Evolutionary conservation across 2,888 invertebrate species (phyloP).

Genomic region (Parnassius glacialis): DNA sequence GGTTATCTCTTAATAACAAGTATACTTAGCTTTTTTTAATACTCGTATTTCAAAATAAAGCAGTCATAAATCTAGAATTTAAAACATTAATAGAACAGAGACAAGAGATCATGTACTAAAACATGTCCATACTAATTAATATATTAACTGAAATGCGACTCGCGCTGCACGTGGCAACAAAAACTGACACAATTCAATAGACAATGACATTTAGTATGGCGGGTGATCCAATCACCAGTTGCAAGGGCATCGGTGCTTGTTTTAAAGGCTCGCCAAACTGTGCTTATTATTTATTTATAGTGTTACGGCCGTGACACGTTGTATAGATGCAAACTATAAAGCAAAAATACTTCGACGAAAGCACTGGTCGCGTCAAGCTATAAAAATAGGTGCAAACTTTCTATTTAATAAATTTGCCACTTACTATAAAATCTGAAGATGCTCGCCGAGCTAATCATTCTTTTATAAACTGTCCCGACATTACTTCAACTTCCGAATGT

Average conservation of each 20-base stretch:
- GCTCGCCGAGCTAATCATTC: background rate
- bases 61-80: too few relatives aligned
- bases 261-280: conserved; percentile 36
- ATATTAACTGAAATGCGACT: conserved; percentile 20
- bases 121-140: background rate
- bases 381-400: background rate
- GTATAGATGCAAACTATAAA: too few relatives aligned
- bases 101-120: too few relatives aligned
- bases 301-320: conserved; percentile 22
- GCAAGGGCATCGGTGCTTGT: conserved; percentile 45
- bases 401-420: background rate
- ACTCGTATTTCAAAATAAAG: too few relatives aligned
- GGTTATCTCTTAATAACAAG: too few relatives aligned
- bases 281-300: conserved; percentile 32
- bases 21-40: too few relatives aligned
- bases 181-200: conserved; percentile 45
- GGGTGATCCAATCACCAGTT: conserved; percentile 36
- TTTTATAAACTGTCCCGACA: background rate
- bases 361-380: too few relatives aligned
- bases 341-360: too few relatives aligned
- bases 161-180: conserved; percentile 37
- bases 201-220: conserved; percentile 51
- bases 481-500: background rate
- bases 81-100: too few relatives aligned
- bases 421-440: background rate